Percentiles rank a stretch among this genome's conserved stretches.
Conservation (phyloP, 2,888 invertebrate species). For the Polyploca ridens region DNA sequence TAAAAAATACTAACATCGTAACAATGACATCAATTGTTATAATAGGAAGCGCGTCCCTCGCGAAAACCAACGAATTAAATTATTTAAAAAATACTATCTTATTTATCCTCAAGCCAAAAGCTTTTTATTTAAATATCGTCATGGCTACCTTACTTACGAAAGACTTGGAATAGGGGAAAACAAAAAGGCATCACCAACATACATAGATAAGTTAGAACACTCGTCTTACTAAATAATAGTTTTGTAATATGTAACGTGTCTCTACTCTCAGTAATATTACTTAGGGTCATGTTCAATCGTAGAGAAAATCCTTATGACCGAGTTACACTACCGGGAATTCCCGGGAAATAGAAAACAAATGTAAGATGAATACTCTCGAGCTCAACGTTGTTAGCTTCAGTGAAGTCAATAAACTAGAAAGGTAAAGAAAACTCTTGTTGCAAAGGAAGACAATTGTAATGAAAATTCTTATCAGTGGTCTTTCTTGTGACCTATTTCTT, state of each 20-base stretch:
- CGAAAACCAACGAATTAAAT: too few species aligned
- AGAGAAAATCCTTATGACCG: conserved; percentile 66
- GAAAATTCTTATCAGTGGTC: neutral
- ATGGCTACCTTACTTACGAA: too few species aligned
- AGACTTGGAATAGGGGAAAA: too few species aligned
- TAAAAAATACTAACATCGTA: too few species aligned
- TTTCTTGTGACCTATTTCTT: neutral
- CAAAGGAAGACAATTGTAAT: neutral
- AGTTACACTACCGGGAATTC: conserved; percentile 41
- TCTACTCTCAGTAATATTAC: conserved; percentile 60
- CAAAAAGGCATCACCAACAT: too few species aligned
- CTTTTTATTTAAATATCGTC: too few species aligned
- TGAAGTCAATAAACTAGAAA: neutral
- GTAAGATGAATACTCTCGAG: conserved; percentile 41
- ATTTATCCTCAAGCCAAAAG: too few species aligned
- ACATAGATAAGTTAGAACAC: too few species aligned
- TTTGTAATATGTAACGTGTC: neutral
- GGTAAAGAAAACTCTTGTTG: neutral
- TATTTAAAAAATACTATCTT: too few species aligned
- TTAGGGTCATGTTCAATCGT: conserved; percentile 60
- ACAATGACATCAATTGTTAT: too few species aligned
- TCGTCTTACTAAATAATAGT: neutral
- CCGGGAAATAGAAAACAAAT: conserved; percentile 57
- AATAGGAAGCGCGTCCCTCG: too few species aligned
- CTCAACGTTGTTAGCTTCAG: conserved; percentile 19